Conservation (phyloP, 2,113 vertebrate species). For the Myotis yumanensis region DNA sequence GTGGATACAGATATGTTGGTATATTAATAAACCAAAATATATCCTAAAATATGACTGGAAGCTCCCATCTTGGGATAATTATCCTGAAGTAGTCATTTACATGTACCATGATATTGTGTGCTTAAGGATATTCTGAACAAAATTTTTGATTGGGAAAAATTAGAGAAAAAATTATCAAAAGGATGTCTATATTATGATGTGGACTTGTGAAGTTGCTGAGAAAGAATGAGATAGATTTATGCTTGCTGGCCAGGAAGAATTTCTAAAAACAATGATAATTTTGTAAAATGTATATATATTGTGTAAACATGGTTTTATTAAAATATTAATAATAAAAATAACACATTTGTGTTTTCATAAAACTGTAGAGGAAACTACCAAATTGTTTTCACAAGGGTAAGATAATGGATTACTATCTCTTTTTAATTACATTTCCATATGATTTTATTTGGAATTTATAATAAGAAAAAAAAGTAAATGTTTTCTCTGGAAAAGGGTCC, state of each 20-base stretch:
- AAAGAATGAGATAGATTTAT: background rate
- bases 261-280: background rate
- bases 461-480: background rate
- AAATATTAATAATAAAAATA: constrained; percentile 36
- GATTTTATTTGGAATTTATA: constrained; percentile 9
- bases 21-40: constrained; percentile 3
- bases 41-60: background rate
- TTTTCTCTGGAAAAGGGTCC: background rate
- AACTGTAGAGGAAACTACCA: background rate
- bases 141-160: background rate
- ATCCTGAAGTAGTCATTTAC: background rate
- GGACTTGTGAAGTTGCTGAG: background rate
- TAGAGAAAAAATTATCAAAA: background rate
- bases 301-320: background rate
- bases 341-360: background rate
- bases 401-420: background rate
- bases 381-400: background rate
- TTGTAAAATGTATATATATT: background rate
- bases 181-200: background rate
- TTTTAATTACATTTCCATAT: background rate
- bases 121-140: background rate
- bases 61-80: background rate
- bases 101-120: background rate
- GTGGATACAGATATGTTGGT: background rate
- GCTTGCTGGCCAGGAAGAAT: background rate